Evolutionary conservation across 2,113 vertebrate genomes (phyloP).

Genomic region (Aegithalos caudatus): DNA sequence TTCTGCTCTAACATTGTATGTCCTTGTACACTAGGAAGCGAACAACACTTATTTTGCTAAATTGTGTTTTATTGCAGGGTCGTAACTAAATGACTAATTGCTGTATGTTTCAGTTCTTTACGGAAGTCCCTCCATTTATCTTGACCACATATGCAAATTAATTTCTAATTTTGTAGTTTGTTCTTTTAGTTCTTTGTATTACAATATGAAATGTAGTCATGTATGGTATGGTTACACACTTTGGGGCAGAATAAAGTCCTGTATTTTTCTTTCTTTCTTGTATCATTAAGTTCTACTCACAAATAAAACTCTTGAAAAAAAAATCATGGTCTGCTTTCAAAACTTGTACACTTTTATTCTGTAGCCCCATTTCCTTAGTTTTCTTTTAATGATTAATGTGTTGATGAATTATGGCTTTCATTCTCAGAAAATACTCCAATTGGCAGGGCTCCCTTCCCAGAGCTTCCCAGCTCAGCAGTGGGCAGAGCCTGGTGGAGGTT

Average conservation of each 20-base stretch:
- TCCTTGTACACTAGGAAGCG: conserved; percentile 55
- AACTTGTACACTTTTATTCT: neutral
- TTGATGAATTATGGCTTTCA: neutral
- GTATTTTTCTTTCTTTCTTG: conserved; percentile 69
- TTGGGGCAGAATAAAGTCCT: conserved; percentile 45
- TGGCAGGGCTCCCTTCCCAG: neutral
- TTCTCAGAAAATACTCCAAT: neutral
- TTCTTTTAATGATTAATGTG: neutral
- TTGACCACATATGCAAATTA: conserved; percentile 60
- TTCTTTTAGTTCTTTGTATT: conserved; percentile 74
- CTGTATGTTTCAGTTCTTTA: conserved; percentile 52
- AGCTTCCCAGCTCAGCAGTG: neutral
- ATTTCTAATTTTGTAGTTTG: conserved; percentile 77
- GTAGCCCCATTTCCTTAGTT: neutral
- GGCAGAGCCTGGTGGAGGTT: no score
- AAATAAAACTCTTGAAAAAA: conserved; percentile 84
- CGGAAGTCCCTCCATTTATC: conserved; percentile 26
- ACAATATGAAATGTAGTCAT: conserved; percentile 68
- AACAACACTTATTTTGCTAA: conserved; percentile 40
- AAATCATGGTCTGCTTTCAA: neutral
- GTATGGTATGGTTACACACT: conserved; percentile 69
- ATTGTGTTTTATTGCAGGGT: conserved; percentile 51
- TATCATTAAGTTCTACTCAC: conserved; percentile 83
- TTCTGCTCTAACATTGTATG: conserved; percentile 62
- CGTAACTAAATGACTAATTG: conserved; percentile 50